Evolutionary conservation across 2,888 invertebrate genomes (phyloP).

Genomic region (Gasteruption jaculator): DNA sequence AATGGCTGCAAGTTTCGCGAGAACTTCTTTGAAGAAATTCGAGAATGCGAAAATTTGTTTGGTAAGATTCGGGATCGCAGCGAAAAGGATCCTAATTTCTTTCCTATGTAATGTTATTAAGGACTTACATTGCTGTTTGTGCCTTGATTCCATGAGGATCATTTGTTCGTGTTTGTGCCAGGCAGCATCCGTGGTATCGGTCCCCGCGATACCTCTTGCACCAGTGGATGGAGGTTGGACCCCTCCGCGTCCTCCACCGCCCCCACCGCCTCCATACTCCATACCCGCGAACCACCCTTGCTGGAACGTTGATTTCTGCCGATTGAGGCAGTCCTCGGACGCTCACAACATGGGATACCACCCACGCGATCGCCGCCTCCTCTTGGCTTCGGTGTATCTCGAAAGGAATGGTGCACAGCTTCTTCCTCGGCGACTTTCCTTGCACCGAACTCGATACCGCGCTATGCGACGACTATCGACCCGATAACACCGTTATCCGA

Average conservation of each 20-base stretch:
- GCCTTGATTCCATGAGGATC: conserved; percentile 51
- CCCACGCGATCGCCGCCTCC: conserved; percentile 13
- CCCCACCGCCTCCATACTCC: conserved; percentile 46
- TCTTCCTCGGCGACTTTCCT: too few species aligned
- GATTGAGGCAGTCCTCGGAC: conserved; percentile 41
- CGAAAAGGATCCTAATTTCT: too few species aligned
- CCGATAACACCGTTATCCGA: too few species aligned
- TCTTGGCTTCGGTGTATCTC: conserved; percentile 15
- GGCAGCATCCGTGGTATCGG: conserved; percentile 50
- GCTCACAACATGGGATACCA: conserved; percentile 49
- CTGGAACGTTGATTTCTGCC: conserved; percentile 31
- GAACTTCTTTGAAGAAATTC: too few species aligned
- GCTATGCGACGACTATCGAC: too few species aligned
- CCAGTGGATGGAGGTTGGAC: conserved; percentile 46
- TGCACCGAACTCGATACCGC: too few species aligned
- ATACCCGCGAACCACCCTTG: conserved; percentile 43
- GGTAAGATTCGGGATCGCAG: background rate
- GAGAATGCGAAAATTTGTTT: background rate
- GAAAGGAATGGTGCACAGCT: too few species aligned
- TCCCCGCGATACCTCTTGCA: conserved; percentile 43
- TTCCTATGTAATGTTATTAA: too few species aligned
- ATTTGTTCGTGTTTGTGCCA: conserved; percentile 51
- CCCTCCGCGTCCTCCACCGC: conserved; percentile 42
- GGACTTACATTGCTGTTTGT: conserved; percentile 49
- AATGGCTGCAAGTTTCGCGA: too few species aligned